phyloP scores from a whole-genome alignment of 2,888 invertebrate species.

The Pocota personata region DNA sequence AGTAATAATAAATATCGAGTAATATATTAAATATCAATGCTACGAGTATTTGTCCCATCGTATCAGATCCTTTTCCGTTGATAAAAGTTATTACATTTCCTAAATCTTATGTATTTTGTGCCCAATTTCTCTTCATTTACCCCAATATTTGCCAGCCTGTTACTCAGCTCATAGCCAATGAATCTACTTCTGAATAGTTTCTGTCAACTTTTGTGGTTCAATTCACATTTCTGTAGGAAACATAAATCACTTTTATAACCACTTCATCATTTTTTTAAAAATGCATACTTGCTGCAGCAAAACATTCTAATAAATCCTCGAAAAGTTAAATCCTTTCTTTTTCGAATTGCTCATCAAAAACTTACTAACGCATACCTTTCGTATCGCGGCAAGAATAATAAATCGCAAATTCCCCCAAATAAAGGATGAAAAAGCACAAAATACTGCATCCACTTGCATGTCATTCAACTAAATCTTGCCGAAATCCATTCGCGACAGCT shows the following conservation, averaged over 20 bases:
- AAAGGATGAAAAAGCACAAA: background rate
- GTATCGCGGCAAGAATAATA: constrained; percentile 37
- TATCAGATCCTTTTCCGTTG: too few relatives aligned
- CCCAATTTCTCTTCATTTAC: too few relatives aligned
- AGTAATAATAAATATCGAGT: too few relatives aligned
- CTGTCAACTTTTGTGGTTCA: too few relatives aligned
- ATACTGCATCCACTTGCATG: constrained; percentile 28
- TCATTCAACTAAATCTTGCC: constrained; percentile 65
- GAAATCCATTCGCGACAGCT: constrained; percentile 59
- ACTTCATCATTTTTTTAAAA: background rate
- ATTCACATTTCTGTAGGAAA: background rate
- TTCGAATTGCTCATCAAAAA: constrained; percentile 12
- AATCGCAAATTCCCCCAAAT: background rate
- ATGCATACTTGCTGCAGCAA: background rate
- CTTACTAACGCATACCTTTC: background rate
- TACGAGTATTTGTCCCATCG: too few relatives aligned
- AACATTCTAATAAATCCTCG: constrained; percentile 22
- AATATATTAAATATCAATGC: too few relatives aligned
- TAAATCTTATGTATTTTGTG: too few relatives aligned
- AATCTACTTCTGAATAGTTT: too few relatives aligned
- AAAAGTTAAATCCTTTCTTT: background rate
- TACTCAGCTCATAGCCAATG: too few relatives aligned
- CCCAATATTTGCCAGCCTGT: too few relatives aligned
- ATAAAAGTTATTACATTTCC: too few relatives aligned
- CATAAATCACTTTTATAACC: background rate